Base-by-base conservation (phyloP, 2,113 vertebrate species). In the Ophiodon elongatus region DNA sequence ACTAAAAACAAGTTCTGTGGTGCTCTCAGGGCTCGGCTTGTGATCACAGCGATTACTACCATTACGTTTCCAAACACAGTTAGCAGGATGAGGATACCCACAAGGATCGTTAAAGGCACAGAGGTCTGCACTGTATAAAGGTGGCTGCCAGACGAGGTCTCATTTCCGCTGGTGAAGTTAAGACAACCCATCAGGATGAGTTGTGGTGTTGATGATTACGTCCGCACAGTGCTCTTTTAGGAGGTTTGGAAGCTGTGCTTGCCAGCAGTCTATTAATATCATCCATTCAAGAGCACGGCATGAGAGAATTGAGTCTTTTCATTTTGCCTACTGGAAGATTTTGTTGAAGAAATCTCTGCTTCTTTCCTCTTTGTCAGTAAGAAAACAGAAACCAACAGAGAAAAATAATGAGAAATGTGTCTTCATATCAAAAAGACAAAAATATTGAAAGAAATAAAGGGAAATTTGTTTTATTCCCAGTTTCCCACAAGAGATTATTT, bases 1-100 rank as follows among this genome's bases (percentile, higher is more conserved):
- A 99, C 97, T 82, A 99, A 93, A 90, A 97, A 99, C 75, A 98
- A 95, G 94, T 99, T 99, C 94, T 98, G 97, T 9, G 97, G 97
- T 3, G 97, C 97, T 93, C 95, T 96, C 73, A 99, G 95, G 0
- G 96, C 96, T 37, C 96, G 93, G 92, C 97, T 97, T 4, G 97
- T 98, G 83, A 95, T 96, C 83, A 99, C 96, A 0, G 97, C 97
- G 1, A 98, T 97, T 60, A 98, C 96, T 47, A 99, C 97, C 57
- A 98, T 94, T 76, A 97, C 96, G 41, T 99, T 99, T 74, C 97
- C 97, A 41, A 97, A 97, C 79, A 98, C 93, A 0, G 96, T 99
- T 84, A 97, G 83, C 31, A 98, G 93, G 94, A 99, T 97, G 47
- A 99, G 96, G 83, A 98, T 88, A 37, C 94, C 94, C 83, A 94